Conservation (phyloP, 2,797 vertebrate genomes). For the Percopsis omiscomaycus region DNA sequence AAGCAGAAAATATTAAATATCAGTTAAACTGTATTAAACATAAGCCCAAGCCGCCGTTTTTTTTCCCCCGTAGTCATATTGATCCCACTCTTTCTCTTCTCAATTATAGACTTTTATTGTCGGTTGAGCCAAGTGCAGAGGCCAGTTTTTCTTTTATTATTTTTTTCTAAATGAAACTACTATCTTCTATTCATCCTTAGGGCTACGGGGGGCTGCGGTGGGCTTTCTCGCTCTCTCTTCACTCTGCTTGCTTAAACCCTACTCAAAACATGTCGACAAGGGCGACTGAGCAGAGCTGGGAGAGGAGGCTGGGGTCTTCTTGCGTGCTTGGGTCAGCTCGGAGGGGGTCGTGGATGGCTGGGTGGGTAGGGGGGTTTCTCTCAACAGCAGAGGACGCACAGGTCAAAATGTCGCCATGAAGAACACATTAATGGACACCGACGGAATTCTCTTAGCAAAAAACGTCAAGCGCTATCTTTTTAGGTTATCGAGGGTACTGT, state of each 20-base stretch:
- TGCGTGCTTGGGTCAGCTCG: conserved; percentile 39
- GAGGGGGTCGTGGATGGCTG: background rate
- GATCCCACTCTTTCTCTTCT: conserved; percentile 80
- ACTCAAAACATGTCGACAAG: conserved; percentile 69
- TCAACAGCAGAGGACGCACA: conserved; percentile 57
- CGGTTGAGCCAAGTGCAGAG: conserved; percentile 80
- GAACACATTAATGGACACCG: conserved; percentile 26
- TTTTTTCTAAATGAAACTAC: conserved; percentile 72
- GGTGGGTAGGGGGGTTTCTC: conserved; percentile 15
- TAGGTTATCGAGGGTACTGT: conserved; percentile 1
- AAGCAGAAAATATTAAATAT: conserved; percentile 99
- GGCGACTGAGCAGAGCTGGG: conserved; percentile 53
- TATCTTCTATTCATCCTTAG: conserved; percentile 75
- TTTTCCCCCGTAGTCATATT: conserved; percentile 70
- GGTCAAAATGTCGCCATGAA: conserved; percentile 46
- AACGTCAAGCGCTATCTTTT: conserved; percentile 1
- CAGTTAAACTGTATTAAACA: conserved; percentile 98
- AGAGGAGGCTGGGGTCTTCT: conserved; percentile 35
- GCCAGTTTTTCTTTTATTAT: conserved; percentile 73
- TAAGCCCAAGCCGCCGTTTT: conserved; percentile 82
- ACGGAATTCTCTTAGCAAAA: conserved; percentile 3
- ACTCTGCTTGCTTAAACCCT: conserved; percentile 73
- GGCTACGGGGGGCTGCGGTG: conserved; percentile 62
- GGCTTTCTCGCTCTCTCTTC: conserved; percentile 62
- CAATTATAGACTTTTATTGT: conserved; percentile 84